Percentiles rank a stretch among this genome's conserved stretches.
phyloP scores from a whole-genome alignment of 2,888 invertebrate genomes.

The Schizaphis graminum region DNA sequence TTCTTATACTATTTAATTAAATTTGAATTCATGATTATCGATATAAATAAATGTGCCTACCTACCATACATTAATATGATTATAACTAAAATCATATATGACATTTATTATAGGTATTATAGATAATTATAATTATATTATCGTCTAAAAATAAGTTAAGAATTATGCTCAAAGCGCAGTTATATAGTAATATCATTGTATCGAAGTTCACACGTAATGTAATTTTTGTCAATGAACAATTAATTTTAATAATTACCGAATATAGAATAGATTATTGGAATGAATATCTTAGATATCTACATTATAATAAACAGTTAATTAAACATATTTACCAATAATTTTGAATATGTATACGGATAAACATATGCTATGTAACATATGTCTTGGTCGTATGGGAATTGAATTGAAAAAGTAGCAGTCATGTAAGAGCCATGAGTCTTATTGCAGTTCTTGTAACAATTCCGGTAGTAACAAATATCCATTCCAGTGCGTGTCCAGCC shows the following conservation, averaged over 20 bases:
- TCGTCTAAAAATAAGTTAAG: too few relatives aligned
- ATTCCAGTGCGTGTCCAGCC: constrained; percentile 83
- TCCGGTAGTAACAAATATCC: constrained; percentile 87
- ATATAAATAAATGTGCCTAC: too few relatives aligned
- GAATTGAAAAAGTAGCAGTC: constrained; percentile 84
- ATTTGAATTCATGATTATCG: too few relatives aligned
- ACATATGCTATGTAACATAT: constrained; percentile 90
- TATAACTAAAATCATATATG: too few relatives aligned
- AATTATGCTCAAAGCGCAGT: too few relatives aligned
- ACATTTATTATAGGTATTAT: too few relatives aligned
- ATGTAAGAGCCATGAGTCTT: constrained; percentile 77
- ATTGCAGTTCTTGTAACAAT: constrained; percentile 78
- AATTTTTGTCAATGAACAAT: not conserved
- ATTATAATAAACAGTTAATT: constrained; percentile 16
- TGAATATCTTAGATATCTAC: too few relatives aligned
- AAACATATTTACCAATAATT: constrained; percentile 76
- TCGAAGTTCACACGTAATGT: not conserved
- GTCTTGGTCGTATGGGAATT: constrained; percentile 82
- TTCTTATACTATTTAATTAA: too few relatives aligned
- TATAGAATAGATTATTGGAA: not conserved
- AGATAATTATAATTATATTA: too few relatives aligned
- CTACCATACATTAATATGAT: too few relatives aligned
- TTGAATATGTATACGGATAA: constrained; percentile 87
- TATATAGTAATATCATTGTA: not conserved
- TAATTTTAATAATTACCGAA: not conserved